Conservation (phyloP, 1,140 invertebrate species). For the Zaprionus davidi region DNA sequence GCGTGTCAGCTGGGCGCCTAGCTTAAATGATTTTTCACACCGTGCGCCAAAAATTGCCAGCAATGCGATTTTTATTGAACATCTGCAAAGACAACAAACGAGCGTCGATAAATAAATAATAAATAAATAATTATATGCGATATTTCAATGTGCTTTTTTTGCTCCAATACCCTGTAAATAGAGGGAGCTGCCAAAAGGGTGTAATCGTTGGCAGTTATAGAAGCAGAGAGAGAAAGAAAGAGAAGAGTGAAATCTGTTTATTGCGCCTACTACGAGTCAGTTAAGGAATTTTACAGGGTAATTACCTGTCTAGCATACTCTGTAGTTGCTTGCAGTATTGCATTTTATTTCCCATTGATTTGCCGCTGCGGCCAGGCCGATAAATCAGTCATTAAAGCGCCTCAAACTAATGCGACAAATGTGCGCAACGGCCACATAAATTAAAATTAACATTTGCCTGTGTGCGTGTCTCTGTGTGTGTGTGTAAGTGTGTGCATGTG, state of each 20-base stretch:
- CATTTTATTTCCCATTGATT: conserved; percentile 24
- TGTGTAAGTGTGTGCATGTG: conserved; percentile 2
- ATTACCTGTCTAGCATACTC: neutral
- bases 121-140: conserved; percentile 62
- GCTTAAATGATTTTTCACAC: conserved; percentile 33
- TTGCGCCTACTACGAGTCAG: too few relatives aligned
- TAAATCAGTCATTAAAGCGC: conserved; percentile 80
- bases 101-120: conserved; percentile 71
- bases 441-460: conserved; percentile 77
- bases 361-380: conserved; percentile 55
- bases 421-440: conserved; percentile 73
- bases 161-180: conserved; percentile 5
- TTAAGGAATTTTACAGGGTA: neutral
- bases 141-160: conserved; percentile 39
- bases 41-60: conserved; percentile 38
- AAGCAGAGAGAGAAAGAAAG: neutral
- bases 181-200: neutral
- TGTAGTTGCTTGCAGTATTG: neutral
- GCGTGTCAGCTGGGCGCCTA: neutral
- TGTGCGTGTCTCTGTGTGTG: conserved; percentile 13
- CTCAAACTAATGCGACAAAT: conserved; percentile 78
- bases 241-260: neutral
- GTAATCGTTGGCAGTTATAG: neutral
- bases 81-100: conserved; percentile 47
- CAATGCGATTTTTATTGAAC: conserved; percentile 66